Conservation (phyloP, 2,797 vertebrate species). For the Nyctibius grandis region DNA sequence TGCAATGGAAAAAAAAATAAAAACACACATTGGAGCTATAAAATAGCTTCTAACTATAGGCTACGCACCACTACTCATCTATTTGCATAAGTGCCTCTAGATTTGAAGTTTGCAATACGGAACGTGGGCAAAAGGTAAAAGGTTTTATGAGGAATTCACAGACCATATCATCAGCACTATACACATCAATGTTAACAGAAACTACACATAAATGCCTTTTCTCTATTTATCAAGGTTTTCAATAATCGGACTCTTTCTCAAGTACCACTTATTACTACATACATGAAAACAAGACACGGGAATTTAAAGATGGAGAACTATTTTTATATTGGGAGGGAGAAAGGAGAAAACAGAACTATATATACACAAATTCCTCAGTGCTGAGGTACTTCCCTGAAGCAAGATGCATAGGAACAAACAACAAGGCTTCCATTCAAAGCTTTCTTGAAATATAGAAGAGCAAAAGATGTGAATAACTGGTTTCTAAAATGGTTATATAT, state of each 20-base stretch:
- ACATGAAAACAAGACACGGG: fast-evolving
- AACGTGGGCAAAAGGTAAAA: neutral
- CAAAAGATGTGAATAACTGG: neutral
- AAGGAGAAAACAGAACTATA: neutral
- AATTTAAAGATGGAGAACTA: neutral
- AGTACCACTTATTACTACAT: neutral
- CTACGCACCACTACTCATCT: neutral
- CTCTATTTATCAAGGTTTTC: neutral
- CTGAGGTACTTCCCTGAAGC: neutral
- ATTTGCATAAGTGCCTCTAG: neutral
- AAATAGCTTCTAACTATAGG: neutral
- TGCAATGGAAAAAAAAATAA: neutral
- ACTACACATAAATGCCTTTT: neutral
- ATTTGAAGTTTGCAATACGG: neutral
- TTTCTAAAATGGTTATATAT: neutral
- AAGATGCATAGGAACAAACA: neutral
- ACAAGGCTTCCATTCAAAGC: neutral
- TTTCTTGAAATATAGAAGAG: neutral
- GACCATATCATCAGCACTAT: neutral
- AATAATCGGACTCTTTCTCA: neutral
- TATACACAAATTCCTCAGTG: neutral
- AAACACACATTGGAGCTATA: neutral
- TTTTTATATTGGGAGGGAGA: neutral
- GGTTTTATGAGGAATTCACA: neutral
- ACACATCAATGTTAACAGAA: neutral